These are phyloP conservation scores for Hiodon tergisus DNA, from an alignment of 2,113 vertebrate genomes.

Conservation along the genomic window DNA sequence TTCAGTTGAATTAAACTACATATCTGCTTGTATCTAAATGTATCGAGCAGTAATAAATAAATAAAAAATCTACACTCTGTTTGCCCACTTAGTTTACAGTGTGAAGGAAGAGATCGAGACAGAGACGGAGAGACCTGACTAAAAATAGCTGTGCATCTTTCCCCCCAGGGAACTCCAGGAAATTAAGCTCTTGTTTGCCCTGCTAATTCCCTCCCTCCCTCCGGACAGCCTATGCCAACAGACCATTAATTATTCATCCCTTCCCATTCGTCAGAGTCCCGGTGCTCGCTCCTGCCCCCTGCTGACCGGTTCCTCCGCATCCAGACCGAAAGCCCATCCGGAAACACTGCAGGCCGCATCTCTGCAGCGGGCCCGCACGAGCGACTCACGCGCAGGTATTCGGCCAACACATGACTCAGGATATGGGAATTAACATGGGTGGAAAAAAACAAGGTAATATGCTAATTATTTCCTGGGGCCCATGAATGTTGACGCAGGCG, in stretches of 20 bases:
- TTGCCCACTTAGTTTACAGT: constrained; percentile 27
- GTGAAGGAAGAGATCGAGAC: constrained; percentile 2
- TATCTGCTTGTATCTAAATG: too few relatives aligned
- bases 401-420: not conserved
- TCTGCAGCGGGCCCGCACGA: too few relatives aligned
- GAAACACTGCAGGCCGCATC: too few relatives aligned
- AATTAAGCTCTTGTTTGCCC: not conserved
- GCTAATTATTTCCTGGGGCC: too few relatives aligned
- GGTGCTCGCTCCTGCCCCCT: constrained; percentile 15
- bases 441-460: not conserved
- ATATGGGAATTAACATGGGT: not conserved
- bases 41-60: too few relatives aligned
- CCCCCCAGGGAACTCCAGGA: constrained; percentile 21
- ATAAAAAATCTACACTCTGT: not conserved
- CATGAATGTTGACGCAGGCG: too few relatives aligned
- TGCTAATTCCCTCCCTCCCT: constrained; percentile 33
- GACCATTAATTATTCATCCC: constrained; percentile 32
- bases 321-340: not conserved
- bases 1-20: too few relatives aligned
- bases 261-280: constrained; percentile 7
- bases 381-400: too few relatives aligned
- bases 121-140: constrained; percentile 32
- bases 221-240: constrained; percentile 26
- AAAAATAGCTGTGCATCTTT: constrained; percentile 44
- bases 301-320: not conserved